Conservation (phyloP, 2,888 invertebrate species). For the Halocaridina rubra region DNA sequence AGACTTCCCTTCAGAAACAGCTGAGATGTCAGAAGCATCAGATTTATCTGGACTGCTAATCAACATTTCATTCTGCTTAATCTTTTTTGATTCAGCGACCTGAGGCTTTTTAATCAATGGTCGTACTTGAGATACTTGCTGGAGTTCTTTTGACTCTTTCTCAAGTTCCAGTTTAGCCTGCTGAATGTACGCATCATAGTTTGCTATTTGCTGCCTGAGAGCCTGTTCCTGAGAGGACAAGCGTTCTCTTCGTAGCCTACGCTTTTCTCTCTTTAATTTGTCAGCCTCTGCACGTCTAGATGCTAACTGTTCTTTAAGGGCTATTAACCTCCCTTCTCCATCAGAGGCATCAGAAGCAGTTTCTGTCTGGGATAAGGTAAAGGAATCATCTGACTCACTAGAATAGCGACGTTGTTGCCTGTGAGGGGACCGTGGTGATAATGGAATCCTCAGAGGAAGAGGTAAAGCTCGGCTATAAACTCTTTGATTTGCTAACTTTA, state of each 20-base stretch:
- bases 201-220: constrained; percentile 71
- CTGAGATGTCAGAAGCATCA: constrained; percentile 43
- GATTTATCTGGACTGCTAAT: constrained; percentile 37
- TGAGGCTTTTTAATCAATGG: constrained; percentile 63
- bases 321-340: constrained; percentile 70
- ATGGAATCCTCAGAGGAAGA: constrained; percentile 48
- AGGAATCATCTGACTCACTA: constrained; percentile 66
- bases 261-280: constrained; percentile 70
- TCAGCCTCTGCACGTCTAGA: constrained; percentile 70
- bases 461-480: constrained; percentile 26
- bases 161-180: constrained; percentile 59
- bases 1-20: constrained; percentile 33
- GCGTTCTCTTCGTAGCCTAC: constrained; percentile 69
- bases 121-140: constrained; percentile 43
- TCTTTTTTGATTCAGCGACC: constrained; percentile 52
- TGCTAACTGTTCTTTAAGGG: constrained; percentile 71
- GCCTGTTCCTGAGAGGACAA: constrained; percentile 71
- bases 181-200: constrained; percentile 61
- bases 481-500: constrained; percentile 20
- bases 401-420: constrained; percentile 52
- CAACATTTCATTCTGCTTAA: constrained; percentile 25
- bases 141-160: constrained; percentile 52
- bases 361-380: constrained; percentile 67
- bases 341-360: constrained; percentile 72
- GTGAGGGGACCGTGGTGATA: constrained; percentile 54